Evolutionary conservation across 2,888 invertebrate genomes (phyloP).

Genomic region (Epirrhoe alternata): DNA sequence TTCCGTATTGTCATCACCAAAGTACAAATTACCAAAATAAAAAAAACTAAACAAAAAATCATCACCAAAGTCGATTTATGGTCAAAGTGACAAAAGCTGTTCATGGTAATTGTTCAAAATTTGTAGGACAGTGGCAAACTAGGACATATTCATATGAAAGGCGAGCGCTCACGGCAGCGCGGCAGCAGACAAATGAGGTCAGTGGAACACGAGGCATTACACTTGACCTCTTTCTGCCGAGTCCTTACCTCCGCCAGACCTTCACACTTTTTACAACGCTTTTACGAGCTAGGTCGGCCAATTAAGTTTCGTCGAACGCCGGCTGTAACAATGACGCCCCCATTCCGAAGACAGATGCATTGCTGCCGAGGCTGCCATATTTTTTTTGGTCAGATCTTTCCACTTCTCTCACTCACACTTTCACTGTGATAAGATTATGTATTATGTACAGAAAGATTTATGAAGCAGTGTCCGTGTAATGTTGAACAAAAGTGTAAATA

Average conservation of each 20-base stretch:
- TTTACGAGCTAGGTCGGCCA: slow-evolving; percentile 83
- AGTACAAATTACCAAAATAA: too few species aligned
- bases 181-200: slow-evolving; percentile 79
- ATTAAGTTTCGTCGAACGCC: slow-evolving; percentile 75
- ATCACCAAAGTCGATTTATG: not conserved
- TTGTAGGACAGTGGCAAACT: slow-evolving; percentile 66
- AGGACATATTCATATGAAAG: slow-evolving; percentile 75
- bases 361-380: slow-evolving; percentile 27
- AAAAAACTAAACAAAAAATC: too few species aligned
- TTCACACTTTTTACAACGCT: slow-evolving; percentile 84
- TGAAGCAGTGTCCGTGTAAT: too few species aligned
- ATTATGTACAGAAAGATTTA: too few species aligned
- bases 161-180: slow-evolving; percentile 64
- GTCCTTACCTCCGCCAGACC: slow-evolving; percentile 85
- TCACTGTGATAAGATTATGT: too few species aligned
- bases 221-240: slow-evolving; percentile 83
- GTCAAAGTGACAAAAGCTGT: slow-evolving; percentile 11
- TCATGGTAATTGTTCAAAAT: slow-evolving; percentile 33
- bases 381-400: not conserved
- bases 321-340: slow-evolving; percentile 68
- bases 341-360: slow-evolving; percentile 49
- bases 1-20: too few species aligned
- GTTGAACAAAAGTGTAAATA: too few species aligned
- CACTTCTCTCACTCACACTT: not conserved
- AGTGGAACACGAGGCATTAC: slow-evolving; percentile 83